Evolutionary conservation across 2,797 vertebrate species (phyloP), one percentile per base, ranked within the genome.

Genomic region (Peromyscus melanophrys): DNA sequence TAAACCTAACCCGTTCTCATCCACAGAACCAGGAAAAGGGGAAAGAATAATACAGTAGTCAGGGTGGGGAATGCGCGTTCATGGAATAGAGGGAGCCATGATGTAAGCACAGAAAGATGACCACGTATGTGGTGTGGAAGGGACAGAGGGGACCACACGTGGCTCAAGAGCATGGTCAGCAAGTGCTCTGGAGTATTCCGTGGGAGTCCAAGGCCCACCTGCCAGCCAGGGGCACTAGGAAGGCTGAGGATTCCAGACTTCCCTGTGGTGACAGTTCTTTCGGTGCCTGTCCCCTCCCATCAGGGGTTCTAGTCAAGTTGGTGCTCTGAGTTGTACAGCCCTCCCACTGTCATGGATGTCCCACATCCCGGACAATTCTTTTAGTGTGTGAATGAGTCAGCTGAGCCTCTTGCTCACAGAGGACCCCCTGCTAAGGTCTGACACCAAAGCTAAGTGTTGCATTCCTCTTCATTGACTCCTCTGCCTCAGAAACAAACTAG

Each of bases 171-270:
- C 7, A 0, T 4, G 8, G 52, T 31, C 37, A 5, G 40, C 43
- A 1, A 8, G 69, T 5, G 2, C n/a, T 19, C 63, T 4, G 76
- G 65, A 27, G 17, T 11, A 0, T 0, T 6, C 7, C 14, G 7
- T 67, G 77, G 63, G 73, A 59, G 27, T 5, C 6, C 7, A 11
- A 90, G 65, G 14, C 34, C 37, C 1, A 1, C 55, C 1, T 4
- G 1, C 73, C 61, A 13, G 34, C 46, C 11, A 2, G 13, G n/a
- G 40, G 6, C 31, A 0, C 63, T 14, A 12, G 85, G 75, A 34
- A 37, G 16, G 7, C 14, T 87, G 67, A 13, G 2, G 4, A 10
- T 1, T 3, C 40, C 0, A 2, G 71, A 61, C 29, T 29, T 29
- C 0, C 23, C 5, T 0, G 0, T 59, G 37, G 6, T 1, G 1